Conservation (phyloP, 2,797 vertebrate genomes). For the Eptatretus atami region DNA sequence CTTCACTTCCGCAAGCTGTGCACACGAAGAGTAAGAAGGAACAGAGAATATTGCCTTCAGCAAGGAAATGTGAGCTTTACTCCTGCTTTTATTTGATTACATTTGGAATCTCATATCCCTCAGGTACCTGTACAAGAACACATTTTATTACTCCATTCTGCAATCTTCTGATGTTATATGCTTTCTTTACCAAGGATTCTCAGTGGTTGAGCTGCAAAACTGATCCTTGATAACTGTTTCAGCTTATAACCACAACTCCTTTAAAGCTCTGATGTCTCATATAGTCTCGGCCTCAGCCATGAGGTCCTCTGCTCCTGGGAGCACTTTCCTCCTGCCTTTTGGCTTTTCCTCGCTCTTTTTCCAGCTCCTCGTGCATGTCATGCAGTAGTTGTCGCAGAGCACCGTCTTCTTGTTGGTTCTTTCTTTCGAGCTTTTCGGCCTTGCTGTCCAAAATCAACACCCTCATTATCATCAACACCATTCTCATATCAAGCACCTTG, state of each 20-base stretch:
- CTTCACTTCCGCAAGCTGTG: constrained; percentile 37
- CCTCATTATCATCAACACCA: constrained; percentile 20
- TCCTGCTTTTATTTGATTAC: too few species aligned
- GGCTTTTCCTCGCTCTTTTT: constrained; percentile 30
- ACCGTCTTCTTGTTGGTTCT: constrained; percentile 16
- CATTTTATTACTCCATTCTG: too few species aligned
- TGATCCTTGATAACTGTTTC: background rate
- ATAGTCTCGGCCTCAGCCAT: constrained; percentile 27
- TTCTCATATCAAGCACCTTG: too few species aligned
- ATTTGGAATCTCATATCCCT: too few species aligned
- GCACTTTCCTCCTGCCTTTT: constrained; percentile 21
- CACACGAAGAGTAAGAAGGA: background rate
- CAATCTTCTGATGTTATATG: too few species aligned
- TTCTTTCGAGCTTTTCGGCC: constrained; percentile 10
- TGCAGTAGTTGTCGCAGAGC: constrained; percentile 22
- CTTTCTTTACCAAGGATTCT: background rate
- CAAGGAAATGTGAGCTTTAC: too few species aligned
- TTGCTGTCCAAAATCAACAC: constrained; percentile 12
- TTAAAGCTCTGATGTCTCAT: background rate
- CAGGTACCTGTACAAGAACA: too few species aligned
- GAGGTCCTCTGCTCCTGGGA: constrained; percentile 32
- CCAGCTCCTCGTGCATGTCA: constrained; percentile 34
- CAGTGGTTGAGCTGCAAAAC: background rate
- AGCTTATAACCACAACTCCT: background rate
- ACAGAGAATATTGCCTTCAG: too few species aligned